phyloP scores from a whole-genome alignment of 2,888 invertebrate species.

The Hedya salicella region DNA sequence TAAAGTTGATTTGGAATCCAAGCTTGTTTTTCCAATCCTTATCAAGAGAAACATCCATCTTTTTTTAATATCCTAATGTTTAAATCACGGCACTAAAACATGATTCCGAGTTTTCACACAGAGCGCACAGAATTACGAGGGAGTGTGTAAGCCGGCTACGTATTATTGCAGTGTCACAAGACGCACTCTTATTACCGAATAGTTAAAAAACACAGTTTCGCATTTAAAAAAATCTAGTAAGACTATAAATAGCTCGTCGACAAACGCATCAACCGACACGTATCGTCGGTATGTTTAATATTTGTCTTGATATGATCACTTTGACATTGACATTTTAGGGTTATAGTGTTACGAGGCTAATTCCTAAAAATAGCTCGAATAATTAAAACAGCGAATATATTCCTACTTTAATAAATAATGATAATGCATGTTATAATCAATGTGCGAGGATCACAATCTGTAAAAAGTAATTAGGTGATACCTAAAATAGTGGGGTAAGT shows the following conservation, averaged over 20 bases:
- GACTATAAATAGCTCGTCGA: not conserved
- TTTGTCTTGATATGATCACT: slow-evolving; percentile 33
- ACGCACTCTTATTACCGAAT: not conserved
- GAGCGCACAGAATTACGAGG: not conserved
- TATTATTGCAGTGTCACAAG: slow-evolving; percentile 12
- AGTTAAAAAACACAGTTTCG: slow-evolving; percentile 2
- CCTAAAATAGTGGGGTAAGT: too few relatives aligned
- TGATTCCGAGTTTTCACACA: slow-evolving; percentile 12
- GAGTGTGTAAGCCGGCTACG: not conserved
- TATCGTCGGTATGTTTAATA: slow-evolving; percentile 29
- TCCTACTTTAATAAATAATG: too few relatives aligned
- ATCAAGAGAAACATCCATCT: slow-evolving; percentile 69
- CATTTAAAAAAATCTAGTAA: slow-evolving; percentile 1
- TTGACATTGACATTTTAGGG: slow-evolving; percentile 22
- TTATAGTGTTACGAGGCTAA: slow-evolving; percentile 9
- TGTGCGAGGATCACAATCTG: too few relatives aligned
- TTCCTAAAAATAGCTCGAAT: not conserved
- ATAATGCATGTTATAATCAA: too few relatives aligned
- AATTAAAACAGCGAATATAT: too few relatives aligned
- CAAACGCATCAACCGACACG: slow-evolving; percentile 28
- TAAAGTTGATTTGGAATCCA: slow-evolving; percentile 80
- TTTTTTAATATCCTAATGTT: slow-evolving; percentile 18
- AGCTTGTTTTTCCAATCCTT: slow-evolving; percentile 80
- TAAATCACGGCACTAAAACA: slow-evolving; percentile 35
- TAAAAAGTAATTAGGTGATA: too few relatives aligned